Percentiles rank a stretch among this genome's conserved stretches.
Conservation (phyloP, 2,888 invertebrate genomes). For the Agriotes lineatus region DNA sequence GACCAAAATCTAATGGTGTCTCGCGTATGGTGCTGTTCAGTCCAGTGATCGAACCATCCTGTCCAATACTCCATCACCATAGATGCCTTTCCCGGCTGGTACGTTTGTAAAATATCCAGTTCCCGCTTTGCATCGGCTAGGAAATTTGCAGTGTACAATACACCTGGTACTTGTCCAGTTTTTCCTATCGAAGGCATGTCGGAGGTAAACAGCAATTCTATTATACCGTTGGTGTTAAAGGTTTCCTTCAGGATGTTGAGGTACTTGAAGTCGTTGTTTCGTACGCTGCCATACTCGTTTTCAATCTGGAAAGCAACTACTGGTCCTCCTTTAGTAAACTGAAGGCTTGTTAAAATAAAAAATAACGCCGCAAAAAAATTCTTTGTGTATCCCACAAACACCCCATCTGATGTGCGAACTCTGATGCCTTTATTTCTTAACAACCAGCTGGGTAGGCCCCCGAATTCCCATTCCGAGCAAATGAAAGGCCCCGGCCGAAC, state of each 20-base stretch:
- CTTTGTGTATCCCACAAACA: constrained; percentile 65
- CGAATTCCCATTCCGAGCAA: constrained; percentile 86
- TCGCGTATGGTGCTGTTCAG: constrained; percentile 52
- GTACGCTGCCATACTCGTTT: constrained; percentile 63
- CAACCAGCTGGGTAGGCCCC: constrained; percentile 67
- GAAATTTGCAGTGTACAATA: constrained; percentile 69
- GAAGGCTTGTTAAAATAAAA: constrained; percentile 64
- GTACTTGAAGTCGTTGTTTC: constrained; percentile 54
- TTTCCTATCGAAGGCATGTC: constrained; percentile 48
- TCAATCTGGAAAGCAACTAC: constrained; percentile 90
- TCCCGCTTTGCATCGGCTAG: constrained; percentile 63
- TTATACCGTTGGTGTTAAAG: constrained; percentile 60
- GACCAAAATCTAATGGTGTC: constrained; percentile 48
- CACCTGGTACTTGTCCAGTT: constrained; percentile 63
- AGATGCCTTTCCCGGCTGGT: constrained; percentile 67
- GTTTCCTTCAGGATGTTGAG: constrained; percentile 62
- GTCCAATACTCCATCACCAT: constrained; percentile 72
- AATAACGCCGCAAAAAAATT: constrained; percentile 68
- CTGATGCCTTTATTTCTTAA: constrained; percentile 67
- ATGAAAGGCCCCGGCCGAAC: constrained; percentile 91
- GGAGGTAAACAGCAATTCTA: constrained; percentile 16
- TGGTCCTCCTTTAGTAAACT: constrained; percentile 82
- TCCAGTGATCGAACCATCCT: constrained; percentile 73
- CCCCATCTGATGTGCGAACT: constrained; percentile 56
- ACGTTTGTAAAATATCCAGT: constrained; percentile 51